Conservation (phyloP, 2,113 vertebrate species). For the Alligator mississippiensis region DNA sequence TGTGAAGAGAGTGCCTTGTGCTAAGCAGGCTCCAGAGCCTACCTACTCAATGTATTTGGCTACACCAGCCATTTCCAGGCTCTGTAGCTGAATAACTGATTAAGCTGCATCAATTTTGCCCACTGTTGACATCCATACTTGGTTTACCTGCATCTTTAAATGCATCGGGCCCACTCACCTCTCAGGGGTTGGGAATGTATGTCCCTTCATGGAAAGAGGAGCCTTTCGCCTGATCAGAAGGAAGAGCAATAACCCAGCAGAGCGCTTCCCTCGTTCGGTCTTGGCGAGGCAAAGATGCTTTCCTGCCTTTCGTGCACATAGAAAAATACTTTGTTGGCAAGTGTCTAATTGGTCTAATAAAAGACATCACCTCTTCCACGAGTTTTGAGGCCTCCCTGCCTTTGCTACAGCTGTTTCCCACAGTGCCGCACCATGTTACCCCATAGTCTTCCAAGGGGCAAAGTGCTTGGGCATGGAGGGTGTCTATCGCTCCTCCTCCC, state of each 20-base stretch:
- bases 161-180: not conserved
- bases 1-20: not conserved
- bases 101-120: not conserved
- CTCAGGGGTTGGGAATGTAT: too few relatives aligned
- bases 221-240: not conserved
- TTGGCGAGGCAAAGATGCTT: not conserved
- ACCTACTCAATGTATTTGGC: not conserved
- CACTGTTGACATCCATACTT: not conserved
- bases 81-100: accelerated
- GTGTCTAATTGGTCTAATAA: too few relatives aligned
- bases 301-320: not conserved
- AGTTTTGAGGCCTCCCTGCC: too few relatives aligned
- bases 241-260: not conserved
- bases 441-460: not conserved
- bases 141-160: not conserved
- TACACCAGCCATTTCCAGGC: accelerated
- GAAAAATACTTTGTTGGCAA: too few relatives aligned
- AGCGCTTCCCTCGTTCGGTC: not conserved
- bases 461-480: not conserved
- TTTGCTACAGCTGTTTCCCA: not conserved
- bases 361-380: too few relatives aligned
- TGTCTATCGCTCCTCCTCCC: not conserved
- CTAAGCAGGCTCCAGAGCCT: not conserved
- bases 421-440: not conserved
- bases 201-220: not conserved